These are phyloP conservation scores for Dyspetes luteomarginatus DNA, from an alignment of 2,888 invertebrate species.

Conservation along the genomic window DNA sequence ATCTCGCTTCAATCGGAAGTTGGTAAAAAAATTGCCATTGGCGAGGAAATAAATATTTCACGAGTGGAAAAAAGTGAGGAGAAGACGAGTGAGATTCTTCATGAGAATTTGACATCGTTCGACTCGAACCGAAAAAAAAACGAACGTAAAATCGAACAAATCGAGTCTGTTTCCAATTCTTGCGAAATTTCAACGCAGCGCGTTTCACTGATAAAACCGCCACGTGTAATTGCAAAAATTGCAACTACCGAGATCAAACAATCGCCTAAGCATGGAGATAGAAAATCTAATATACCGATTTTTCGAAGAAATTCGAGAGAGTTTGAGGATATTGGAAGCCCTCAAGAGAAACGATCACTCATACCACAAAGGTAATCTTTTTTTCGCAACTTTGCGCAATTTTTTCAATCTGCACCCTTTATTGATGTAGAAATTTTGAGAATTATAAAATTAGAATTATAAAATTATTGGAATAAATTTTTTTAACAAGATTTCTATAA, in stretches of 20 bases:
- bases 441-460: neutral
- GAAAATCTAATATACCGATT: conserved; percentile 81
- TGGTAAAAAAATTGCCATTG: conserved; percentile 43
- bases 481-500: neutral
- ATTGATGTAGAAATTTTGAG: too few species aligned
- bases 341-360: conserved; percentile 81
- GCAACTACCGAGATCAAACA: conserved; percentile 68
- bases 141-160: conserved; percentile 46
- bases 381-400: neutral
- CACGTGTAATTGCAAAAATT: conserved; percentile 74
- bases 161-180: conserved; percentile 72
- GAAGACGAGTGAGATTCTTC: conserved; percentile 31
- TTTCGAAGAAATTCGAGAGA: conserved; percentile 79
- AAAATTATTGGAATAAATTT: neutral
- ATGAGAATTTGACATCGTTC: conserved; percentile 63
- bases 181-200: conserved; percentile 70
- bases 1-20: conserved; percentile 39
- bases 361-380: conserved; percentile 80
- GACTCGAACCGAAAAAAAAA: conserved; percentile 67
- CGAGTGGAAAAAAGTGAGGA: conserved; percentile 64
- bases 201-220: conserved; percentile 77
- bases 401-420: too few species aligned
- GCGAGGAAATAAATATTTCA: conserved; percentile 69
- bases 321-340: conserved; percentile 81
- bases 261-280: conserved; percentile 74